Base-by-base conservation (phyloP, 2,113 vertebrate species). In the Galeopterus variegatus region DNA sequence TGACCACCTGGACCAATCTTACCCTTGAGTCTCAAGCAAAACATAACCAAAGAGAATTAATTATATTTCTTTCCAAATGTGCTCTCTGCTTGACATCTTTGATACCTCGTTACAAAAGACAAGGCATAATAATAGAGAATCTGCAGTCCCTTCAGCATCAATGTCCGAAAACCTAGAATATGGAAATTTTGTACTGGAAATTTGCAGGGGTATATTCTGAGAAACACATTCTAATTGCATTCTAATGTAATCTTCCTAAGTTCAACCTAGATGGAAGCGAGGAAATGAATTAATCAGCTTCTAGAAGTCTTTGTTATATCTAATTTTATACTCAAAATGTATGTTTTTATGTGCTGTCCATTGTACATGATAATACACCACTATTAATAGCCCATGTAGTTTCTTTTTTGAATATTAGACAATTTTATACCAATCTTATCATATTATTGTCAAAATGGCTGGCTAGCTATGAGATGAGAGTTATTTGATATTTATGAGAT, bases 271-370 rank as follows among this genome's bases (percentile, higher is more conserved):
- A 81, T 70, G 33, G 45, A 75, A 19, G 77, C 52, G 60, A 76
- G 23, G 4, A 90, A 87, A 93, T 82, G 54, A 31, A 31, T 80
- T 60, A 33, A 69, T 69, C 70, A 62, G 9, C 31, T 82, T 87
- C 83, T 36, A 41, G 54, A 88, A 82, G 33, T 41, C 64, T 87
- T 45, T 88, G 48, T 33, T 54, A 28, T 56, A 65, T 87, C 26
- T 70, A 52, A 64, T 82, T 88, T 67, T 88, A 76, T 50, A 87
- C 52, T 88, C 33, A 69, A n/a, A 83, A 94, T 45, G 6, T 75
- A 45, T 33, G 18, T 54, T 91, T 81, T 81, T 18, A 87, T 48
- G 1, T 76, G 67, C 13, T 88, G 31, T 19, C 19, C 33, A 58
- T 86, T 87, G 10, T 76, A 69, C 62, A 41, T 36, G 3, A 69